Conservation (phyloP, 1,140 invertebrate species). For the Elymnias hypermnestra region DNA sequence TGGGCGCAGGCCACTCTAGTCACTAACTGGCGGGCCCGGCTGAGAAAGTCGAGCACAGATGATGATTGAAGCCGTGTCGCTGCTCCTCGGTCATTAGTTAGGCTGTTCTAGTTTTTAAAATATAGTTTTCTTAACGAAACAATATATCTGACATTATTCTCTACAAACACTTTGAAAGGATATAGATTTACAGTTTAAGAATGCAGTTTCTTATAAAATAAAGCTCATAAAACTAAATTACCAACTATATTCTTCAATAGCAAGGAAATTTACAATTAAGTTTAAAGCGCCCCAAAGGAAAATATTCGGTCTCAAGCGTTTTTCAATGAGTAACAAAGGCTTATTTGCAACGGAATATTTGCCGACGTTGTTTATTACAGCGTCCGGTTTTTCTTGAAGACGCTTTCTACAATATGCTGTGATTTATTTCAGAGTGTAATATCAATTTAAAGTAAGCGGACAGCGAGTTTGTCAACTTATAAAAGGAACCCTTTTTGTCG, state of each 20-base stretch:
- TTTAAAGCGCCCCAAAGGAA: background rate
- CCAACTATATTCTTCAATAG: background rate
- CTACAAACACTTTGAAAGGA: too few relatives aligned
- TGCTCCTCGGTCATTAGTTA: too few relatives aligned
- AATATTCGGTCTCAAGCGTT: background rate
- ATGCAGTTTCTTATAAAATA: too few relatives aligned
- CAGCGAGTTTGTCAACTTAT: slow-evolving; percentile 4
- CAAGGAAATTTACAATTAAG: slow-evolving; percentile 1
- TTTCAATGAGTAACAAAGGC: background rate
- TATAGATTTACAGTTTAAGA: too few relatives aligned
- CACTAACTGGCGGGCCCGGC: too few relatives aligned
- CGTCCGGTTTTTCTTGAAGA: background rate
- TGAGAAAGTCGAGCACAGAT: too few relatives aligned
- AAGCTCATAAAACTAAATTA: too few relatives aligned
- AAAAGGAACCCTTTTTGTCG: background rate
- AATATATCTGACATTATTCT: too few relatives aligned
- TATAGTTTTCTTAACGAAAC: too few relatives aligned
- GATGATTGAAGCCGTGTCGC: too few relatives aligned
- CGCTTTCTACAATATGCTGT: background rate
- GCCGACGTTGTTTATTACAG: background rate
- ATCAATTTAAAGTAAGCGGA: background rate
- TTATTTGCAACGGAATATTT: slow-evolving; percentile 2
- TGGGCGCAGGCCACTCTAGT: too few relatives aligned
- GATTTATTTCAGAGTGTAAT: background rate
- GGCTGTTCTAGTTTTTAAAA: too few relatives aligned